These are phyloP conservation scores for Unio delphinus DNA, from an alignment of 2,888 invertebrate species.

Conservation along the genomic window DNA sequence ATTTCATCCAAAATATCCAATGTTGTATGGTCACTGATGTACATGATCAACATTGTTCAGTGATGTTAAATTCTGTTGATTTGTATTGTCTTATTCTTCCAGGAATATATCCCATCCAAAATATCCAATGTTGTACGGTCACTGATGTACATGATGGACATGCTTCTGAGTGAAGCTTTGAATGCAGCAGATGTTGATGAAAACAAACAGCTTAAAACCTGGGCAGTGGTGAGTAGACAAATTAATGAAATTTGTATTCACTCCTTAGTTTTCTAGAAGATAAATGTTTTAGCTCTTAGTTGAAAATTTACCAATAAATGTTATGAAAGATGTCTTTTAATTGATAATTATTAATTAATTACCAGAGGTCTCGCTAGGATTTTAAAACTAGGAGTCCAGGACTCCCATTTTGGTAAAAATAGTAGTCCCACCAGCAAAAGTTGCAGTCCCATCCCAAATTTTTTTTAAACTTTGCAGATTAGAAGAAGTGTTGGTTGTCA, in stretches of 20 bases:
- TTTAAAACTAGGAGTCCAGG: too few relatives aligned
- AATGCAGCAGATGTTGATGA: constrained; percentile 72
- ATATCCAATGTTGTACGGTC: constrained; percentile 76
- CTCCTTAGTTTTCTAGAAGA: not conserved
- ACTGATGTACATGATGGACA: constrained; percentile 83
- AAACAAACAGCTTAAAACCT: constrained; percentile 78
- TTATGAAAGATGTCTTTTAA: too few relatives aligned
- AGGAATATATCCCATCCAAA: constrained; percentile 74
- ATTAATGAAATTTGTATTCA: not conserved
- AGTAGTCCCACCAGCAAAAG: too few relatives aligned
- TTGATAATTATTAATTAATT: too few relatives aligned
- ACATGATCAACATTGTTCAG: too few relatives aligned
- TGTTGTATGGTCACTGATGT: constrained; percentile 77
- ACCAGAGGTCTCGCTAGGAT: too few relatives aligned
- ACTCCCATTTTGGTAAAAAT: too few relatives aligned
- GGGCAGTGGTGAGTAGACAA: constrained; percentile 71
- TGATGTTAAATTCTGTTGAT: not conserved
- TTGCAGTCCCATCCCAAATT: too few relatives aligned
- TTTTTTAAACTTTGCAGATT: too few relatives aligned
- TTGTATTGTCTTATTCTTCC: constrained; percentile 11
- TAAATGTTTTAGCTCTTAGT: not conserved
- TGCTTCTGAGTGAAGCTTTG: constrained; percentile 79
- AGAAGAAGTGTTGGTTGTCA: too few relatives aligned
- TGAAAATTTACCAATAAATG: not conserved
- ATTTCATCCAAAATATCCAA: constrained; percentile 75